phyloP scores from a whole-genome alignment of 2,888 invertebrate genomes.

The Smittia sp. region DNA sequence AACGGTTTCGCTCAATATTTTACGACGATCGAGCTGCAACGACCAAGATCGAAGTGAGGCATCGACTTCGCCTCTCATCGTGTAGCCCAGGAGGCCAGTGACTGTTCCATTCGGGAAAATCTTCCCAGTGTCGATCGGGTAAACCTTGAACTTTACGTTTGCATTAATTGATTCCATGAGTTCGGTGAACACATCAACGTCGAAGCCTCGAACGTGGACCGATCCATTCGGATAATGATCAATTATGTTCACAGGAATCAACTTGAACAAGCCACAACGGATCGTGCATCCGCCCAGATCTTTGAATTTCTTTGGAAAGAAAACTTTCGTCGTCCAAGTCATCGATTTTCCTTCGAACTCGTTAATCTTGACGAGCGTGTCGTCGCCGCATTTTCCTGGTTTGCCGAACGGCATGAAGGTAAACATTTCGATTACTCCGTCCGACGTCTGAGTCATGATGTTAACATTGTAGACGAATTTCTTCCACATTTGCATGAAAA shows the following conservation, averaged over 20 bases:
- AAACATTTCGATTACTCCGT: background rate
- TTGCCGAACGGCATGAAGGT: background rate
- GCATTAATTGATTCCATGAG: background rate
- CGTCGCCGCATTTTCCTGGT: background rate
- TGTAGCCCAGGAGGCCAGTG: background rate
- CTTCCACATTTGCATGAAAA: constrained; percentile 4
- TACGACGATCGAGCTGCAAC: background rate
- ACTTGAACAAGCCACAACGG: background rate
- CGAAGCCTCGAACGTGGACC: background rate
- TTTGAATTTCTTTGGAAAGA: background rate
- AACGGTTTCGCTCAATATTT: background rate
- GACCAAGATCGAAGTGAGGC: background rate
- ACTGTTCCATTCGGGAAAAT: background rate
- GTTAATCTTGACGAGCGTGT: background rate
- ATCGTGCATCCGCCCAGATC: background rate
- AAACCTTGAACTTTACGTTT: background rate
- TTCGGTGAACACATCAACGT: background rate
- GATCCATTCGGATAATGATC: background rate
- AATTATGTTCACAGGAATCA: background rate
- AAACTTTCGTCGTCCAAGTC: background rate
- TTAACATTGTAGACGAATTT: background rate
- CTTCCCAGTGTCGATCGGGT: background rate
- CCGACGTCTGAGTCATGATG: background rate
- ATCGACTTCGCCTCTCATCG: background rate
- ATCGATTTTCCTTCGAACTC: background rate